Percentiles rank a stretch among this genome's conserved stretches.
Conservation (phyloP, 2,797 vertebrate genomes). For the Salmo trutta region DNA sequence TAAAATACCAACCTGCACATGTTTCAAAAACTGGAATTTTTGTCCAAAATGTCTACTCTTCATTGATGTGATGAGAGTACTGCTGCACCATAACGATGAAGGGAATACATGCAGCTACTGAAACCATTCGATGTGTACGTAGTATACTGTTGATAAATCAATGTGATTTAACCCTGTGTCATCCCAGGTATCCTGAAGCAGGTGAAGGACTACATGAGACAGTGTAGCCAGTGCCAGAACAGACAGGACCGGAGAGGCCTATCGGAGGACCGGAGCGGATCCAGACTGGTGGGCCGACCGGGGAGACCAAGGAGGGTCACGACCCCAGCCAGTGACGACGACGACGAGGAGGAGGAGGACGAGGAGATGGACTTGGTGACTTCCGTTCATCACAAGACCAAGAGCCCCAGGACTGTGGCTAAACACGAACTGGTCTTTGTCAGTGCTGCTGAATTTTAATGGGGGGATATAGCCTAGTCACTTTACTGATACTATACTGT, state of each 20-base stretch:
- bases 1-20: too few relatives aligned
- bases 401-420: slow-evolving; percentile 72
- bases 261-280: slow-evolving; percentile 69
- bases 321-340: slow-evolving; percentile 43
- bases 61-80: not conserved
- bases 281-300: slow-evolving; percentile 65
- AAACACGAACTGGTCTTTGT: slow-evolving; percentile 98
- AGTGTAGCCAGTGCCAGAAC: slow-evolving; percentile 88
- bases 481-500: not conserved
- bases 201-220: slow-evolving; percentile 93
- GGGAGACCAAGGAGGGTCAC: slow-evolving; percentile 48
- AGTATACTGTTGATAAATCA: not conserved
- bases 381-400: slow-evolving; percentile 60
- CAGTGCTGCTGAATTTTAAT: slow-evolving; percentile 61
- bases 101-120: not conserved
- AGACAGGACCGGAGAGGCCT: slow-evolving; percentile 81
- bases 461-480: not conserved
- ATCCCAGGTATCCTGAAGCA: slow-evolving; percentile 90
- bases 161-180: not conserved
- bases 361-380: slow-evolving; percentile 78
- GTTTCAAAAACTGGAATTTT: not conserved
- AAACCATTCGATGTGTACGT: not conserved
- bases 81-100: too few relatives aligned
- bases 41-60: too few relatives aligned
- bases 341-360: slow-evolving; percentile 61